Base-by-base conservation (phyloP, 2,888 invertebrate genomes). In the Anagyrus pseudococci region DNA sequence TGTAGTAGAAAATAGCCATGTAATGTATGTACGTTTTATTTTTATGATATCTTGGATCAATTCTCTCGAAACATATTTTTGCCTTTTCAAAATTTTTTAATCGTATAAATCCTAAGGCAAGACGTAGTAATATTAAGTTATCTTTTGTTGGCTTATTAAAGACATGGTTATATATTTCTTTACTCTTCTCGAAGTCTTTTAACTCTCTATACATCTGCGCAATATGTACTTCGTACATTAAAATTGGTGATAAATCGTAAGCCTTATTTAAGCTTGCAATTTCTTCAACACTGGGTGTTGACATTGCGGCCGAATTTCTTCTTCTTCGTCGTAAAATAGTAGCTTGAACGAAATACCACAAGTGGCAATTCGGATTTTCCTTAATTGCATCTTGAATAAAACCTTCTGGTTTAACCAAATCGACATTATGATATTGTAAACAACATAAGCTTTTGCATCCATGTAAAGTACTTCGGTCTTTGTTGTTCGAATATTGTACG, bases 151-250 rank as follows among this genome's bases (percentile, higher is more conserved):
- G 23, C 4, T 4, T 20, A 2, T 26, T n/a, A 1, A 23, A 26
- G 4, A 48, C n/a, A n/a, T 25, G 8, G 3, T 48, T 17, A 19
- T 48, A 48, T 15, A 48, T 48, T 23, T 48, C 17, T n/a, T 3
- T n/a, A 26, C 25, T 26, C 7, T 26, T 23, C 22, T 40, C 4
- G 13, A 20, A 15, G n/a, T 7, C 17, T 20, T 56, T 40, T 19
- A 29, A 25, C 29, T 54, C 54, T 54, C 49, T 44, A n/a, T 54
- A 48, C 48, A 48, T 48, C 17, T 48, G 48, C 3, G 48, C 48
- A 8, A 26, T 4, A 48, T 25, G 26, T n/a, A 48, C n/a, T 26
- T 26, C 48, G 17, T 48, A 48, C 10, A 47, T 19, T 4, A 22
- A 7, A 47, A 10, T 47, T 6, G 7, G 7, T 17, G 43, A 10